Evolutionary conservation across 2,113 vertebrate genomes (phyloP), one percentile per base, ranked within the genome.

Genomic region (Carassius auratus): DNA sequence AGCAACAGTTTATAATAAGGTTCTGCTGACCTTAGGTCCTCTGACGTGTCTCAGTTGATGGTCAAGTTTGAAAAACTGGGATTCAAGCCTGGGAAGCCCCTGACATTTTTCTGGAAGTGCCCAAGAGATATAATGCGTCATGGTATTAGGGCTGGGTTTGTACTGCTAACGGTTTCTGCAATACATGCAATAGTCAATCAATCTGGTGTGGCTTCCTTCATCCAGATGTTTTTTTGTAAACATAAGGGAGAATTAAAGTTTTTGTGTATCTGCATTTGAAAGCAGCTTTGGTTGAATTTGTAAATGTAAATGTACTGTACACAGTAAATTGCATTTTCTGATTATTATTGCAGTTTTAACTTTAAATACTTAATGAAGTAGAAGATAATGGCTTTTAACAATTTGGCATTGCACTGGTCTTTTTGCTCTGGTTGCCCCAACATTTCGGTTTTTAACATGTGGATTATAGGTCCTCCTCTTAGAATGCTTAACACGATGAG

Each of bases 41-140:
- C 8, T 42, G 42, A 42, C 42, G 42, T 42, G 42, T 42, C 42
- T 42, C 42, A 48, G 45, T 48, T 48, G 10, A 12, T 2, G 45
- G 45, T 38, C 59, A 82, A 68, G 38, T 66, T 64, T 48, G 5
- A 12, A 48, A 75, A 71, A 83, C 45, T 62, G 17, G 38, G 62
- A 75, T 5, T 84, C 38, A 71, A 59, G 33, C 17, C 26, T 82
- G 66, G 75, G 33, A 87, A 87, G 33, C 75, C 66, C 74, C 62
- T 85, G 50, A 73, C 45, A 48, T 12, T 48, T 48, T 48, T 48
- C 0, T 48, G 45, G 45, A 82, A 21, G 45, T 52, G 26, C 30
- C 23, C 45, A n/a, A 33, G 64, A 71, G 64, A 82, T 52, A 15
- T 26, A 26, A 26, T 42, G 77, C 23, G 5, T 26, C 61, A 26